A percentile compares a stretch with the other conserved stretches of the same genome.
phyloP scores from a whole-genome alignment of 1,140 invertebrate species.

The Halesus radiatus region DNA sequence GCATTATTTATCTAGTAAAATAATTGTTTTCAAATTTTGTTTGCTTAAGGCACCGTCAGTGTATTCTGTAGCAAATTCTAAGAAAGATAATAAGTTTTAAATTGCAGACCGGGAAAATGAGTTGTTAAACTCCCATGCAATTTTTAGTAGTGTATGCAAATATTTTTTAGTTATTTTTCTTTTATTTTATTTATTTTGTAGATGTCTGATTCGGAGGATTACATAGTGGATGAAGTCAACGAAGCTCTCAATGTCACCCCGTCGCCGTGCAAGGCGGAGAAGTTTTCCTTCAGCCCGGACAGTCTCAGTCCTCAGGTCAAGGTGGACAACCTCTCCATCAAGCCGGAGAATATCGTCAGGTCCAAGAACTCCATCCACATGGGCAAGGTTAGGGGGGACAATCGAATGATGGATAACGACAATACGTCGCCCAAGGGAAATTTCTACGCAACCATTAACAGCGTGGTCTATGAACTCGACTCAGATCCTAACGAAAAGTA shows the following conservation, averaged over 20 bases:
- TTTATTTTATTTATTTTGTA: slow-evolving; percentile 8
- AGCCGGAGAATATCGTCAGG: not conserved
- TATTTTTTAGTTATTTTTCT: not conserved
- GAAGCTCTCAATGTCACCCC: slow-evolving; percentile 35
- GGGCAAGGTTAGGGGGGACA: slow-evolving; percentile 40
- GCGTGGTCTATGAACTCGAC: slow-evolving; percentile 31
- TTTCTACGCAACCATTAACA: slow-evolving; percentile 30
- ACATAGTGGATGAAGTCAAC: slow-evolving; percentile 24
- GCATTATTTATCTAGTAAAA: too few species aligned
- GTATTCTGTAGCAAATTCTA: too few species aligned
- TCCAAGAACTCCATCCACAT: slow-evolving; percentile 9
- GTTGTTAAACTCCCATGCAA: not conserved
- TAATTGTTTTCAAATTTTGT: too few species aligned
- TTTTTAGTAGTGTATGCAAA: not conserved
- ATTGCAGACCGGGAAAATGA: not conserved
- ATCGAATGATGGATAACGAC: slow-evolving; percentile 54
- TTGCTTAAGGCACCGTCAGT: too few species aligned
- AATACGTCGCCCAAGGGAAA: slow-evolving; percentile 37
- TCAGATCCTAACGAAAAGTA: slow-evolving; percentile 22
- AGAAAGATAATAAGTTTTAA: too few species aligned
- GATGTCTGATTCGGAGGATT: slow-evolving; percentile 41
- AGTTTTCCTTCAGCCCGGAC: slow-evolving; percentile 38
- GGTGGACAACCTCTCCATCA: not conserved
- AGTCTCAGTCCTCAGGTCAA: not conserved
- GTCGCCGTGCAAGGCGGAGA: slow-evolving; percentile 25